Evolutionary conservation across 2,113 vertebrate species (phyloP).

Genomic region (Larimichthys polyactis): DNA sequence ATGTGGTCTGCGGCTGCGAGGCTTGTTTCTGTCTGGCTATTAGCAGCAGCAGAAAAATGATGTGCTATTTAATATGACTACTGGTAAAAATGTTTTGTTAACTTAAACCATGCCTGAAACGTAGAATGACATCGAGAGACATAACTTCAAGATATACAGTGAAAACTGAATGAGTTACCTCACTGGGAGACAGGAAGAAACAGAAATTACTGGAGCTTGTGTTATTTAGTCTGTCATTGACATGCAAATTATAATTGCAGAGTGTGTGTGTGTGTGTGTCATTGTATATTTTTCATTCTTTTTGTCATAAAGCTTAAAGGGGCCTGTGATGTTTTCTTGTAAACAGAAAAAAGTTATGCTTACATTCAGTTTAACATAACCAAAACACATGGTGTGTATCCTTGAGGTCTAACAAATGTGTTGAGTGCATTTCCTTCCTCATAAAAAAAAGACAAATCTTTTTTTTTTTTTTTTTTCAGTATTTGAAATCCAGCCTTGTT

Average conservation of each 20-base stretch:
- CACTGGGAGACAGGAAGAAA: not conserved
- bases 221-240: constrained; percentile 1
- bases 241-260: constrained; percentile 7
- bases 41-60: constrained; percentile 20
- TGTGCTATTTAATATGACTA: constrained; percentile 25
- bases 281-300: constrained; percentile 20
- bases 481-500: not conserved
- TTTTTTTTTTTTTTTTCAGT: not conserved
- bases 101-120: constrained; percentile 21
- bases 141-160: not conserved
- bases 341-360: not conserved
- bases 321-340: not conserved
- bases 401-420: not conserved
- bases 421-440: not conserved
- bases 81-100: constrained; percentile 16
- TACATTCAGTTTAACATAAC: not conserved
- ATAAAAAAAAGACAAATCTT: not conserved
- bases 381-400: not conserved
- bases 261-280: not conserved
- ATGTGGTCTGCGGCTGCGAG: constrained; percentile 11
- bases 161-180: not conserved
- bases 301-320: constrained; percentile 18
- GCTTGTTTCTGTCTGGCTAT: constrained; percentile 22
- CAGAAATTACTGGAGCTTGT: constrained; percentile 4
- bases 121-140: not conserved